Evolutionary conservation across 2,113 vertebrate genomes (phyloP).

Genomic region (Tichodroma muraria): DNA sequence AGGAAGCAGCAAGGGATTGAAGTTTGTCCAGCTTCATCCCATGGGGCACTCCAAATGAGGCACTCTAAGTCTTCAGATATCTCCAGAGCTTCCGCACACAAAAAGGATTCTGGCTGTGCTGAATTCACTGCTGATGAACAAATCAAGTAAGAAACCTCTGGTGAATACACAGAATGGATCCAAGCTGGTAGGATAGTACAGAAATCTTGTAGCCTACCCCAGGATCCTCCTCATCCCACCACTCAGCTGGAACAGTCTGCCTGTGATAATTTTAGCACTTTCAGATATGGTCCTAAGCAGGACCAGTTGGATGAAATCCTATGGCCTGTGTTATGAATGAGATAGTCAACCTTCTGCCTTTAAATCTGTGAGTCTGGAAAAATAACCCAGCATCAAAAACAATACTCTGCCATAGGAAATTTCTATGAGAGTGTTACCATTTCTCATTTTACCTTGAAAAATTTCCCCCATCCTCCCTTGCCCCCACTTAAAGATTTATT

Average conservation of each 20-base stretch:
- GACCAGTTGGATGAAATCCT: background rate
- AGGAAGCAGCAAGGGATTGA: background rate
- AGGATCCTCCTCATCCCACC: background rate
- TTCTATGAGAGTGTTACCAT: background rate
- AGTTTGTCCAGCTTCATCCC: background rate
- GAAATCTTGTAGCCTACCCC: background rate
- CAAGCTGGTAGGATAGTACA: background rate
- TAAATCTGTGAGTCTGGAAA: background rate
- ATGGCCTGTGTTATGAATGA: background rate
- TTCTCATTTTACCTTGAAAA: background rate
- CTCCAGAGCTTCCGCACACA: background rate
- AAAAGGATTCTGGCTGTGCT: background rate
- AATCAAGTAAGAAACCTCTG: background rate
- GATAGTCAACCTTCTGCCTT: background rate
- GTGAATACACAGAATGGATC: background rate
- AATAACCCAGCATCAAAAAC: background rate
- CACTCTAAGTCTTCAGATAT: background rate
- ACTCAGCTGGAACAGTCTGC: background rate
- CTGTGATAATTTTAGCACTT: background rate
- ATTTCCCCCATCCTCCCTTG: background rate
- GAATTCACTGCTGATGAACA: background rate
- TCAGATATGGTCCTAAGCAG: background rate
- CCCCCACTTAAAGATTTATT: conserved; percentile 6
- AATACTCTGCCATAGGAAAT: background rate
- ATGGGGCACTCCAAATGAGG: background rate